phyloP scores from a whole-genome alignment of 1,140 invertebrate species.

The Macrobrachium nipponense region DNA sequence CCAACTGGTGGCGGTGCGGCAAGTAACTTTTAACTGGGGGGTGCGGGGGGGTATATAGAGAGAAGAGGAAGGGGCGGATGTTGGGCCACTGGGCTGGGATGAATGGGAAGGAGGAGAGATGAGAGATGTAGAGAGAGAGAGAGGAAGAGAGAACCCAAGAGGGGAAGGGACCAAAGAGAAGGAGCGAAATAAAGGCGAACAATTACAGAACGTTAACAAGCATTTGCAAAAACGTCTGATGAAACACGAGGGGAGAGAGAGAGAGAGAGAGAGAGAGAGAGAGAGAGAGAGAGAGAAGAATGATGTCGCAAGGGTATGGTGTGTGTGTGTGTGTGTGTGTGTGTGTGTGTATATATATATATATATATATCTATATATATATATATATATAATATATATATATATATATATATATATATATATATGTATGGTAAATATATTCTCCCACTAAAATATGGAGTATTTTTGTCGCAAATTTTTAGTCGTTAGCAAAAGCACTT shows the following conservation, averaged over 20 bases:
- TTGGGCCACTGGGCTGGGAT: not conserved
- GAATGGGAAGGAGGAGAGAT: not conserved
- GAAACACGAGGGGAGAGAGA: not conserved
- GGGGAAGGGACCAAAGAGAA: too few species aligned
- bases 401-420: too few species aligned
- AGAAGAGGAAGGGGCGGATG: not conserved
- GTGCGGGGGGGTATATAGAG: not conserved
- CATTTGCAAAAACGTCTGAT: too few species aligned
- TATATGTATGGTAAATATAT: too few species aligned
- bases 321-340: too few species aligned
- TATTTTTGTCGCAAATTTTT: too few species aligned
- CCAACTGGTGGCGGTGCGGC: too few species aligned
- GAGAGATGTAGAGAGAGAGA: not conserved
- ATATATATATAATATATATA: too few species aligned
- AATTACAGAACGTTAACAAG: not conserved
- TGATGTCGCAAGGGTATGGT: not conserved
- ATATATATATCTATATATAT: too few species aligned
- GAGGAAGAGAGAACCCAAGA: not conserved
- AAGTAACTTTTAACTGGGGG: not conserved
- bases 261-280: constrained; percentile 18
- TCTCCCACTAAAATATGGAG: too few species aligned
- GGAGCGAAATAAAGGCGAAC: not conserved
- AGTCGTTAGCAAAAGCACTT: too few species aligned
- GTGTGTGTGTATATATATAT: too few species aligned
- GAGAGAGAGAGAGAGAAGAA: constrained; percentile 16